These are phyloP conservation scores for Leptopilina myrica DNA, from an alignment of 2,888 invertebrate genomes.

Conservation along the genomic window DNA sequence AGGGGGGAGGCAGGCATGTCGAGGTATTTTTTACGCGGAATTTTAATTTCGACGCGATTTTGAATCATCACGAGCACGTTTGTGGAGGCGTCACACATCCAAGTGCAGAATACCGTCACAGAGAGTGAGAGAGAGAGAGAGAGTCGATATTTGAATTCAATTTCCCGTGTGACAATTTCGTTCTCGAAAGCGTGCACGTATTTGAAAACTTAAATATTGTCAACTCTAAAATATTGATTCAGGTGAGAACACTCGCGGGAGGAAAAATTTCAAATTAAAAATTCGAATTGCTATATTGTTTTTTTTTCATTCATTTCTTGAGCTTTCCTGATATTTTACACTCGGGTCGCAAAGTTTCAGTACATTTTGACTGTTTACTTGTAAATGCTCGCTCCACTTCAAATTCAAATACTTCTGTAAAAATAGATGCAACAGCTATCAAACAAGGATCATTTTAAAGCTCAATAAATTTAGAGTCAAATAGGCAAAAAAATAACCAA, in stretches of 20 bases:
- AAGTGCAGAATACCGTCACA: background rate
- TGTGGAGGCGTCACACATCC: constrained; percentile 33
- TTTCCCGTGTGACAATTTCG: constrained; percentile 13
- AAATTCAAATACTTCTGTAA: too few relatives aligned
- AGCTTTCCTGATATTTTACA: too few relatives aligned
- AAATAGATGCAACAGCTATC: too few relatives aligned
- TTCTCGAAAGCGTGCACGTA: background rate
- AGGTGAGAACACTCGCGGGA: background rate
- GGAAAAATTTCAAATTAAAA: too few relatives aligned
- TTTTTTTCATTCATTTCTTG: too few relatives aligned
- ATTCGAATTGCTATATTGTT: too few relatives aligned
- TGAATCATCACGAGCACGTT: constrained; percentile 53
- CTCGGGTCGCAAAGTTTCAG: too few relatives aligned
- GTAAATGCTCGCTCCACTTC: too few relatives aligned
- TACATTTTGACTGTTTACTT: too few relatives aligned
- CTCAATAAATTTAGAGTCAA: too few relatives aligned
- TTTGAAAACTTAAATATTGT: constrained; percentile 1
- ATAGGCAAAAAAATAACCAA: too few relatives aligned
- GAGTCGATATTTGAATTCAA: constrained; percentile 22
- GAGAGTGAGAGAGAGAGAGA: background rate
- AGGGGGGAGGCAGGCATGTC: background rate
- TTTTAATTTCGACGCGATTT: constrained; percentile 64
- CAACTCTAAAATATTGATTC: background rate
- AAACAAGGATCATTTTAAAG: too few relatives aligned
- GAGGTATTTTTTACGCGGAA: constrained; percentile 60